Conservation (phyloP, 2,113 vertebrate genomes). For the Murina feae region DNA sequence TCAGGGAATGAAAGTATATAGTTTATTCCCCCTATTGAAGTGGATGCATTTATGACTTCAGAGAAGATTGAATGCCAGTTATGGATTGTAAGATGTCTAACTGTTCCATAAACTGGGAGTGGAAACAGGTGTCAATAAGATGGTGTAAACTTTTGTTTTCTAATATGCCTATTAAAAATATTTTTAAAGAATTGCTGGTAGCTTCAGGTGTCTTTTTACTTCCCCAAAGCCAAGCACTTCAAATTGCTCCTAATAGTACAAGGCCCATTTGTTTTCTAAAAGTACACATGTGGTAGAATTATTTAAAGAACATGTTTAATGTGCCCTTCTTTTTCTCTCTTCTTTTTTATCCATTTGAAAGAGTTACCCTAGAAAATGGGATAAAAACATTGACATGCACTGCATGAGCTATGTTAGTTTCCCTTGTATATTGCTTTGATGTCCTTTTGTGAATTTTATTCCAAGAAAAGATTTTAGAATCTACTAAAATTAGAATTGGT, state of each 20-base stretch:
- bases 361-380: not conserved
- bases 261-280: not conserved
- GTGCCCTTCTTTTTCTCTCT: not conserved
- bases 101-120: not conserved
- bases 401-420: not conserved
- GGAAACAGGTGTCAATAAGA: not conserved
- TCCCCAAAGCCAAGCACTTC: not conserved
- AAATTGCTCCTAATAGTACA: not conserved
- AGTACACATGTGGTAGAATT: not conserved
- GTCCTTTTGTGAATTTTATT: slow-evolving; percentile 1
- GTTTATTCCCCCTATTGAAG: not conserved
- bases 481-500: slow-evolving; percentile 21
- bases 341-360: not conserved
- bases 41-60: not conserved
- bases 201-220: not conserved
- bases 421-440: not conserved
- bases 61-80: not conserved
- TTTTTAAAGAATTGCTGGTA: not conserved
- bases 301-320: not conserved
- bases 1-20: not conserved
- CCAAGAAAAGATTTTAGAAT: not conserved
- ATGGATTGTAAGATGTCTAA: not conserved
- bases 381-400: not conserved
- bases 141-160: not conserved
- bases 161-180: not conserved